Base-by-base conservation (phyloP, 2,113 vertebrate genomes). In the Beaufortia kweichowensis region DNA sequence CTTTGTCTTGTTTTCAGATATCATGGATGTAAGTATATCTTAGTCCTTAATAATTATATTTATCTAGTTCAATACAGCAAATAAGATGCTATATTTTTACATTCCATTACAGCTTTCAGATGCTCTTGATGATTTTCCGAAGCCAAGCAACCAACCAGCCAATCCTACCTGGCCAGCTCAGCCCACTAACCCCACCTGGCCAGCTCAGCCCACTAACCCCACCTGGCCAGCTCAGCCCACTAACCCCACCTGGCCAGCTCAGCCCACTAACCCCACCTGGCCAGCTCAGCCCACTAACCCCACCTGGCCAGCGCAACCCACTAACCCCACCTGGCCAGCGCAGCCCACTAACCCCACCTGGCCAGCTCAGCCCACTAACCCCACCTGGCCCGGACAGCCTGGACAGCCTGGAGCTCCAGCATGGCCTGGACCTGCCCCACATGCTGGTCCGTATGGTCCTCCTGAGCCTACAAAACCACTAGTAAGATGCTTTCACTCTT, bases 21-120 rank as follows among this genome's bases (percentile, higher is more conserved):
- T 59, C 46, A 85, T 85, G 84, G 60, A 84, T 68, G 82, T 85
- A 75, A 85, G 82, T 85, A 75, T 28, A 26, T 12, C 21, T 65
- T 70, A 23, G 63, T 69, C 59, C 67, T 79, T 1, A 73, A 41
- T 43, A 7, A 39, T 29, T n/a, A 1, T 50, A 3, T 59, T 2
- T 29, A 31, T 24, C 26, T 24, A 19, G 7, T 69, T 2, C 26
- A 53, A 19, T 53, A 28, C 60, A 63, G 46, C 23, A 41, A 5
- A 63, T 48, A 33, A 29, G 29, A 56, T 39, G 66, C 2, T 50
- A 17, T 17, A 31, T 9, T 15, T 4, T 33, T 3, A 15, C 56
- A 2, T 2, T 57, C 9, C 75, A 11, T 63, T 26, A 39, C 11
- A 86, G 85, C 81, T 85, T 33, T 24, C 77, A 55, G 82, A 85